Conservation (phyloP, 1,140 invertebrate genomes). For the Nylanderia fulva region DNA sequence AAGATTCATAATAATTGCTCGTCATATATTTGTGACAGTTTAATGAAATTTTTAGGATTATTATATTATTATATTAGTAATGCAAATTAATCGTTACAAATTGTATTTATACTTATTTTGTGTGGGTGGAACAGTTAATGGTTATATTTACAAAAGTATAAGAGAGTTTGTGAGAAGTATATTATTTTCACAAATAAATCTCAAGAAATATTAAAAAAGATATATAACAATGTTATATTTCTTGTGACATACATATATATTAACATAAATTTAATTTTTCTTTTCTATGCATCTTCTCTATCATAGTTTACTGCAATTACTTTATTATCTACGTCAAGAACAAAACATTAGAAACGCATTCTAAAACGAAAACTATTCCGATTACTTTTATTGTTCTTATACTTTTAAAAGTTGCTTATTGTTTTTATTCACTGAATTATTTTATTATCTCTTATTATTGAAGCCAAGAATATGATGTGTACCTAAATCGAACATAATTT, state of each 20-base stretch:
- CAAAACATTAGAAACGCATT: neutral
- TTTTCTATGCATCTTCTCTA: neutral
- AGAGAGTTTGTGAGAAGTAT: neutral
- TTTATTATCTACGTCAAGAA: neutral
- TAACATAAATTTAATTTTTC: neutral
- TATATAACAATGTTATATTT: neutral
- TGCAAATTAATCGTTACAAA: neutral
- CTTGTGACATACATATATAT: neutral
- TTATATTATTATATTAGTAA: neutral
- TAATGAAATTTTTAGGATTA: neutral
- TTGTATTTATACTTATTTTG: neutral
- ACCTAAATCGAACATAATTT: constrained; percentile 14
- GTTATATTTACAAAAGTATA: neutral
- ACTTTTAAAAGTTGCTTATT: neutral
- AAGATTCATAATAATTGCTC: neutral
- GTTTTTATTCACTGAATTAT: neutral
- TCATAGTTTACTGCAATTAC: neutral
- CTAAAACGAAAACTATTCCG: neutral
- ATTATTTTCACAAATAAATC: neutral
- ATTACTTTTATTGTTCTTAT: neutral
- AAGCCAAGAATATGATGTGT: constrained; percentile 7
- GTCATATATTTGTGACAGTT: neutral
- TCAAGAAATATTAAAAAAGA: neutral
- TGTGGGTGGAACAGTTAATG: too few relatives aligned
- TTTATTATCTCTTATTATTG: neutral